Evolutionary conservation across 2,888 invertebrate species (phyloP).

Genomic region (Hoplodrina blanda): DNA sequence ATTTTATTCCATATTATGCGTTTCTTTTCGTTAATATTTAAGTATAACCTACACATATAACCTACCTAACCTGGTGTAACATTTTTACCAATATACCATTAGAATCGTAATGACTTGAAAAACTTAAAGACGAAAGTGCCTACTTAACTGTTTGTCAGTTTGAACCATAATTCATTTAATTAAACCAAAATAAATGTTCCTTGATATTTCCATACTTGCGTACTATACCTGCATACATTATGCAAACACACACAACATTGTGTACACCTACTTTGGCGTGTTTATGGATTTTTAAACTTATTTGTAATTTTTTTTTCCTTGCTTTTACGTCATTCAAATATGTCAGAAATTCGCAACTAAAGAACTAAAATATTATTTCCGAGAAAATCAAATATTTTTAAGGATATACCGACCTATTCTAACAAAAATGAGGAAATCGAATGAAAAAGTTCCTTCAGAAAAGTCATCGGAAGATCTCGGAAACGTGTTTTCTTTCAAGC

Average conservation of each 20-base stretch:
- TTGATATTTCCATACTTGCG: background rate
- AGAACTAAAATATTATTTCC: background rate
- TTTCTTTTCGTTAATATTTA: constrained; percentile 28
- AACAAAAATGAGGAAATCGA: constrained; percentile 64
- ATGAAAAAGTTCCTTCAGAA: constrained; percentile 69
- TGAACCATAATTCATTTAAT: too few relatives aligned
- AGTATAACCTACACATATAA: too few relatives aligned
- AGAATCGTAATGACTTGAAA: too few relatives aligned
- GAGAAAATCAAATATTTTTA: background rate
- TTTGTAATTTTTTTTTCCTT: constrained; percentile 25
- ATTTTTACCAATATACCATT: too few relatives aligned
- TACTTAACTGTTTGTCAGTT: too few relatives aligned
- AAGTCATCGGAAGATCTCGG: constrained; percentile 68
- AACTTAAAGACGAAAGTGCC: too few relatives aligned
- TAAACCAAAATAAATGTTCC: too few relatives aligned
- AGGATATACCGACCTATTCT: background rate
- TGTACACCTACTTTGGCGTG: constrained; percentile 2
- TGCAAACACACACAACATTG: too few relatives aligned
- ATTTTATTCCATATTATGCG: constrained; percentile 46
- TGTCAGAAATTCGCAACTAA: constrained; percentile 18
- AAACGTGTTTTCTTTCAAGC: constrained; percentile 82
- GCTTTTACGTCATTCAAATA: constrained; percentile 17
- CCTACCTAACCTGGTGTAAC: too few relatives aligned
- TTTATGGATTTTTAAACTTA: background rate
- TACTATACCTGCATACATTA: background rate